Conservation (phyloP, 2,797 vertebrate genomes). For the Helostoma temminkii region DNA sequence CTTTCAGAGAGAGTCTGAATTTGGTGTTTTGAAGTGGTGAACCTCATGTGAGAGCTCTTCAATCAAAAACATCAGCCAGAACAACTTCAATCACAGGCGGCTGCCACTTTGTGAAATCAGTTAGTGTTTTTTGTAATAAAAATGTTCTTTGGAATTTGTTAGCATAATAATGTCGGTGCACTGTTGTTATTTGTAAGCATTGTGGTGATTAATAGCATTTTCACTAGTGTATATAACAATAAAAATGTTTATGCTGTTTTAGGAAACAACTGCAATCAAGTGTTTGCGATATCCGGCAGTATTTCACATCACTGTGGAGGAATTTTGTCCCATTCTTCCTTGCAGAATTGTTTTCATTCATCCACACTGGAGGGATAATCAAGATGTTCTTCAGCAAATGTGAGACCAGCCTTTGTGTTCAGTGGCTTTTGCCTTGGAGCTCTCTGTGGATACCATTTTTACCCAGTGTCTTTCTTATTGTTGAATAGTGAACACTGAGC, state of each 20-base stretch:
- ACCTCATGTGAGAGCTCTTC: conserved; percentile 46
- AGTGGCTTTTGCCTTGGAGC: too few relatives aligned
- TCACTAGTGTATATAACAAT: not conserved
- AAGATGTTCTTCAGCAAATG: too few relatives aligned
- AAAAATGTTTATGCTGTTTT: not conserved
- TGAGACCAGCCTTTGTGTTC: too few relatives aligned
- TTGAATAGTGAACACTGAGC: too few relatives aligned
- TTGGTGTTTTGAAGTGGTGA: conserved; percentile 45
- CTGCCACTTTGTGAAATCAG: not conserved
- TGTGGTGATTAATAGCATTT: not conserved
- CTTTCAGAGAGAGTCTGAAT: conserved; percentile 38
- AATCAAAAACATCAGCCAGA: conserved; percentile 17
- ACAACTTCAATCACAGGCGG: conserved; percentile 28
- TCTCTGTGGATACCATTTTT: too few relatives aligned
- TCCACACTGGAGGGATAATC: too few relatives aligned
- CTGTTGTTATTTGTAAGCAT: not conserved
- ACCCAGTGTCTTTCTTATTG: too few relatives aligned
- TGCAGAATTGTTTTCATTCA: too few relatives aligned
- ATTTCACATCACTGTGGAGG: too few relatives aligned
- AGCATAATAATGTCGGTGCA: not conserved
- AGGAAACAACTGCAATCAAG: too few relatives aligned
- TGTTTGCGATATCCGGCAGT: too few relatives aligned
- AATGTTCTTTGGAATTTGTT: not conserved
- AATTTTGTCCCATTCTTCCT: conserved; percentile 7
- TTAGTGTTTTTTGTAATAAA: not conserved